Conservation (phyloP, 2,888 invertebrate genomes). For the Rhamnusium bicolor region DNA sequence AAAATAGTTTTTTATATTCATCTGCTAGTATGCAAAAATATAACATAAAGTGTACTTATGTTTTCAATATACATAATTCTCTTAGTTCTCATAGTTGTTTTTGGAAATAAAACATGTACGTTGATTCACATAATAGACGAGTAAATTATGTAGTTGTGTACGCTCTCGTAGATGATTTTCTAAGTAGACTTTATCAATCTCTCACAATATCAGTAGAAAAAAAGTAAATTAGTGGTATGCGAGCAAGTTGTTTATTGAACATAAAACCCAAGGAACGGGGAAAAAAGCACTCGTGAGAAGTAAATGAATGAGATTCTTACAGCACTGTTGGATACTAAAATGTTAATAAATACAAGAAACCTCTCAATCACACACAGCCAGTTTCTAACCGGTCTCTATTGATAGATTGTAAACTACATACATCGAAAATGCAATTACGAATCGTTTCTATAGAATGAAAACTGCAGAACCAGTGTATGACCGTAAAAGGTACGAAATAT, state of each 20-base stretch:
- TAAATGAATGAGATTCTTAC: slow-evolving; percentile 30
- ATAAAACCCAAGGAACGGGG: slow-evolving; percentile 2
- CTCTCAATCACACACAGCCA: slow-evolving; percentile 25
- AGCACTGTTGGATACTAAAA: slow-evolving; percentile 14
- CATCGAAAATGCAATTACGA: slow-evolving; percentile 35
- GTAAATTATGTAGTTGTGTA: neutral
- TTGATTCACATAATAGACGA: neutral
- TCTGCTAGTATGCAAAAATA: no score
- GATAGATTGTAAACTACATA: slow-evolving; percentile 28
- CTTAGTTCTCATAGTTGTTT: no score
- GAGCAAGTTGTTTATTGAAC: slow-evolving; percentile 12
- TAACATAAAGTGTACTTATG: no score
- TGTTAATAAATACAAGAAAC: slow-evolving; percentile 29
- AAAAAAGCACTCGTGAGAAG: slow-evolving; percentile 23
- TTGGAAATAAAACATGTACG: neutral
- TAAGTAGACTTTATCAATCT: neutral
- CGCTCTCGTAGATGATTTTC: neutral
- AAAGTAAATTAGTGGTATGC: slow-evolving; percentile 6
- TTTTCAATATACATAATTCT: no score
- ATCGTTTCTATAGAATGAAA: slow-evolving; percentile 35
- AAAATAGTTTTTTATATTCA: no score
- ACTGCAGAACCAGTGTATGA: slow-evolving; percentile 32
- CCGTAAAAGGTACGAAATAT: slow-evolving; percentile 34
- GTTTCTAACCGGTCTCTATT: slow-evolving; percentile 29
- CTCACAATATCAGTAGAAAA: neutral